These are phyloP conservation scores for Pseudomyrmex concolor DNA, from an alignment of 1,140 invertebrate species.

Conservation along the genomic window DNA sequence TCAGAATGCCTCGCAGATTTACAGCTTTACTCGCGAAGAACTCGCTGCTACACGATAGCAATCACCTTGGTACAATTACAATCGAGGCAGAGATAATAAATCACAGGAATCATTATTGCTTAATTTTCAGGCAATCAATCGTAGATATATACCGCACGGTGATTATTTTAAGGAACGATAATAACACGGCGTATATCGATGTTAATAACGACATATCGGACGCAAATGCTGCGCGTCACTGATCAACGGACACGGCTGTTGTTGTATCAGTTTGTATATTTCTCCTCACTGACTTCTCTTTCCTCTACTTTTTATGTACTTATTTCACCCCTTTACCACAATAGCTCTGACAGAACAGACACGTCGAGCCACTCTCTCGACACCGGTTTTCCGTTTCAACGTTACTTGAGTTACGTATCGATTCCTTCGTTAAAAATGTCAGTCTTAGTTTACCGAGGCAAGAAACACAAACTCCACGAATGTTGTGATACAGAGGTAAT, in stretches of 20 bases:
- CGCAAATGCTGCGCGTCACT: constrained; percentile 27
- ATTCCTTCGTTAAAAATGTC: constrained; percentile 24
- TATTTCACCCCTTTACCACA: neutral
- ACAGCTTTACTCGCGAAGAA: constrained; percentile 13
- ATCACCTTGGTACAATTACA: constrained; percentile 42
- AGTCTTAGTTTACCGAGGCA: constrained; percentile 16
- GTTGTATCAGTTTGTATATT: constrained; percentile 61
- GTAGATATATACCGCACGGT: constrained; percentile 44
- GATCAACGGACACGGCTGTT: constrained; percentile 57
- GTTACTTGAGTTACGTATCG: constrained; percentile 21
- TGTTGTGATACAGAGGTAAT: neutral
- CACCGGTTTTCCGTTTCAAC: constrained; percentile 54
- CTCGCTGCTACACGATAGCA: neutral
- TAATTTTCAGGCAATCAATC: constrained; percentile 56
- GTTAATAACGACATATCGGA: constrained; percentile 57
- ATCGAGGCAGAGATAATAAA: constrained; percentile 55
- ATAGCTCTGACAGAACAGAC: constrained; percentile 33
- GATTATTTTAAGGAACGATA: constrained; percentile 63
- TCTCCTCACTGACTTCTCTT: neutral
- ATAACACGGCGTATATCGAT: constrained; percentile 56
- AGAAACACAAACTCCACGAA: constrained; percentile 13
- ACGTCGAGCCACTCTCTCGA: constrained; percentile 56
- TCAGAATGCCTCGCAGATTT: constrained; percentile 44
- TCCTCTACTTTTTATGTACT: constrained; percentile 4
- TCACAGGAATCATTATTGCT: constrained; percentile 57